phyloP scores from a whole-genome alignment of 1,140 invertebrate species.

The Aphelenchoides besseyi region DNA sequence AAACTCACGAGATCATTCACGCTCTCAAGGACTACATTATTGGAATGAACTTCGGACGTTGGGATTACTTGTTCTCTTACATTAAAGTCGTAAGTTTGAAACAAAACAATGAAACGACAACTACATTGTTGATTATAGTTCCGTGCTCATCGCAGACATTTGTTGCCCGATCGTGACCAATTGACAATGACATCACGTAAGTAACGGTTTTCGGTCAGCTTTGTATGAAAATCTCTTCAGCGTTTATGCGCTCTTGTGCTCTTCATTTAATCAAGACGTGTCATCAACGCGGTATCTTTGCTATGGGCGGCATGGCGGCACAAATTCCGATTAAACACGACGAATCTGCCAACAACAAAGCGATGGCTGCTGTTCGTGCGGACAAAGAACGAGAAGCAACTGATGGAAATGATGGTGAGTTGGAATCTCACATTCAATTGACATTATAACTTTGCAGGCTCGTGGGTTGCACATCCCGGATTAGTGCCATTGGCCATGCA shows the following conservation, averaged over 20 bases:
- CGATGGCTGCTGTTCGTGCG: constrained; percentile 53
- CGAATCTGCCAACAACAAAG: constrained; percentile 50
- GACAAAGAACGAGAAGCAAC: constrained; percentile 63
- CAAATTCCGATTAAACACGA: constrained; percentile 65
- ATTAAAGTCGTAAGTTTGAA: constrained; percentile 66
- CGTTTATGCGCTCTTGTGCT: constrained; percentile 71
- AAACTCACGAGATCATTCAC: constrained; percentile 72
- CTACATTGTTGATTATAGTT: constrained; percentile 34
- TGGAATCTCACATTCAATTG: too few species aligned
- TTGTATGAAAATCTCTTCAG: constrained; percentile 68
- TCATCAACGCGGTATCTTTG: constrained; percentile 69
- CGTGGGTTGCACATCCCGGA: constrained; percentile 71
- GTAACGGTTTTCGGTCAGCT: too few species aligned
- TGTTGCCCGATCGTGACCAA: constrained; percentile 71
- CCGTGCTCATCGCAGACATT: constrained; percentile 67
- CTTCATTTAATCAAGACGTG: constrained; percentile 69
- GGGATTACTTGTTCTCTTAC: constrained; percentile 74
- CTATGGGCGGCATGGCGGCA: constrained; percentile 74
- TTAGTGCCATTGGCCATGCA: constrained; percentile 68
- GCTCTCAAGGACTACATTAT: constrained; percentile 71
- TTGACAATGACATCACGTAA: constrained; percentile 25
- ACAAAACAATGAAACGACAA: constrained; percentile 66
- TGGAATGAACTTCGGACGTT: constrained; percentile 74
- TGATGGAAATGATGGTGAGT: constrained; percentile 69
- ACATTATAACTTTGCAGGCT: too few species aligned